Base-by-base conservation (phyloP, 2,888 invertebrate species). In the Aphidius colemani region DNA sequence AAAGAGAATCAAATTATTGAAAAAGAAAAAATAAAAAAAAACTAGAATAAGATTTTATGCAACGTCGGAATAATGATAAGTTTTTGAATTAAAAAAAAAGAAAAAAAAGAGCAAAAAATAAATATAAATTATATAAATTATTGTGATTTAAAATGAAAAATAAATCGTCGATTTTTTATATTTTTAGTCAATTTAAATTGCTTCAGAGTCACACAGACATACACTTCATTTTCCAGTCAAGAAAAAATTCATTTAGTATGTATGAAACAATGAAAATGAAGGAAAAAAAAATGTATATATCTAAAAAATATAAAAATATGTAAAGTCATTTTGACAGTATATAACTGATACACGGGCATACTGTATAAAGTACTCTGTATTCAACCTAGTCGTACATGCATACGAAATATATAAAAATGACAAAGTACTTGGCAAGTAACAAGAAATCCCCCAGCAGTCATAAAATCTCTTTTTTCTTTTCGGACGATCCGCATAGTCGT, bases 171-270 rank as follows among this genome's bases (percentile, higher is more conserved):
- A 18, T 18, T 55, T 61, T 46, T 53, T 40, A 53, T 48, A 61
- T 61, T 61, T 48, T 39, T 53, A 18, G 13, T 18, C 13, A 18
- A 18, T 18, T 18, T 1, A 18, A 18, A 18, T 18, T 18, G 13
- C 13, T n/a, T 55, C 44, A 41, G 48, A 48, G 10, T 13, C 53
- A 63, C 64, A 64, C 67, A 62, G 64, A 18, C 13, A 13, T 2
- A 13, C 13, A 13, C 61, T 51, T 40, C 49, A 59, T 68, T 68
- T 68, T 68, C 62, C 66, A 66, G 64, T 63, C 61, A 65, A 67
- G 5, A 66, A 18, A 61, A 62, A 61, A 63, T 67, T 61, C 67
- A 64, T 67, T 66, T 66, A 67, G 67, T 68, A 67, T 66, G 65
- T 65, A 67, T 67, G 61, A 64, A 56, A 55, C 18, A 53, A 53